Conservation (phyloP, 2,888 invertebrate genomes). For the Aricia artaxerxes region DNA sequence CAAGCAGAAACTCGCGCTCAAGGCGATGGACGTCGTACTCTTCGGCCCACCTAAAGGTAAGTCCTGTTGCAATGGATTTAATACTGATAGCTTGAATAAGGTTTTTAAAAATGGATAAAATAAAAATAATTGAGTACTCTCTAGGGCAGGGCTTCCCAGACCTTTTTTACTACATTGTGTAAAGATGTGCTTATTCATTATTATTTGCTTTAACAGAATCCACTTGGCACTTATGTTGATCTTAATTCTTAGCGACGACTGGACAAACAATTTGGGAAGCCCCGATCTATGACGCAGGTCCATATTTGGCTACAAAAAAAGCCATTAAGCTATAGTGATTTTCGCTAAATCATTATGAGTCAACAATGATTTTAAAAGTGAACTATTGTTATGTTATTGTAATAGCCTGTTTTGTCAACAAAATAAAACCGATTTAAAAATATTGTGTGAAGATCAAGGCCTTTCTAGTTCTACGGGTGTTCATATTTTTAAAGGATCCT, state of each 20-base stretch:
- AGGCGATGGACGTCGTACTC: constrained; percentile 99
- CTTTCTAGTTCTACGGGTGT: no score
- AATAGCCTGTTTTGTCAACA: no score
- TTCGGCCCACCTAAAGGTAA: constrained; percentile 98
- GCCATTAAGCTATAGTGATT: background rate
- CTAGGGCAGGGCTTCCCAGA: no score
- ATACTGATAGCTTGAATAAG: background rate
- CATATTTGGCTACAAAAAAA: background rate
- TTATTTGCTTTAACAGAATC: background rate
- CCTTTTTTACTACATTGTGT: background rate
- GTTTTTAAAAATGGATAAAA: no score
- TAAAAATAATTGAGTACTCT: no score
- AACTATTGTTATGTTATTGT: no score
- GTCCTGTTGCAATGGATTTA: constrained; percentile 1
- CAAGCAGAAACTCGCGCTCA: constrained; percentile 97
- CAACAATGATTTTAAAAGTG: no score
- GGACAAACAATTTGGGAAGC: background rate
- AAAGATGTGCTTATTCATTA: background rate
- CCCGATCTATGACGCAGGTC: background rate
- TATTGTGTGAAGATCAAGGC: no score
- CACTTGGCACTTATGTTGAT: background rate
- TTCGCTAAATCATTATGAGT: background rate
- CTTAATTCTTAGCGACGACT: background rate
- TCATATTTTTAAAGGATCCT: no score
- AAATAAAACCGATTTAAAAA: no score